These are phyloP conservation scores for Eulemur coronatus DNA, from an alignment of 2,797 vertebrate species.

Conservation along the genomic window DNA sequence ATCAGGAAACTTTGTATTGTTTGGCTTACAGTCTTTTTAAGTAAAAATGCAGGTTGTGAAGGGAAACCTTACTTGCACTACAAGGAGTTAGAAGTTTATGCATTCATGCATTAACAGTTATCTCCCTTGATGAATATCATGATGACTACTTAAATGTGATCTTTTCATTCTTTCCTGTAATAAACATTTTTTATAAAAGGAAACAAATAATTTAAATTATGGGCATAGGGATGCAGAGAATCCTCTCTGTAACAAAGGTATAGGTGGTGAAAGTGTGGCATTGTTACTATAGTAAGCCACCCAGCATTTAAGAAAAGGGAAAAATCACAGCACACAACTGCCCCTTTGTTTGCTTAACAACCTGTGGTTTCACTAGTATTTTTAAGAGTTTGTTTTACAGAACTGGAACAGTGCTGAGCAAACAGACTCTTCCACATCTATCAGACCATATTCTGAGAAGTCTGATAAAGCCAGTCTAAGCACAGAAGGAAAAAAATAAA, in stretches of 20 bases:
- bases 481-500: too few species aligned
- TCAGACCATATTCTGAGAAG: too few species aligned
- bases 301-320: too few species aligned
- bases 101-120: neutral
- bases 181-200: neutral
- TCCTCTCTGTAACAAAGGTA: neutral
- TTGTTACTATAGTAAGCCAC: too few species aligned
- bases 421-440: too few species aligned
- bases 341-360: too few species aligned
- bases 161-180: neutral
- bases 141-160: neutral
- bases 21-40: neutral
- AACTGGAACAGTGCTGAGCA: too few species aligned
- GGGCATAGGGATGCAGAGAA: neutral
- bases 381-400: too few species aligned
- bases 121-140: neutral
- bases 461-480: too few species aligned
- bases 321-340: too few species aligned
- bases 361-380: too few species aligned
- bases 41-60: neutral
- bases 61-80: neutral
- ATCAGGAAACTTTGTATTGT: neutral
- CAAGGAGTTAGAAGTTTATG: neutral
- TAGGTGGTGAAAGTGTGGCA: neutral
- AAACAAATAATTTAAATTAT: slow-evolving; percentile 12